Percentiles rank a stretch among this genome's conserved stretches.
Conservation (phyloP, 2,113 vertebrate genomes). For the Podarcis cretensis region DNA sequence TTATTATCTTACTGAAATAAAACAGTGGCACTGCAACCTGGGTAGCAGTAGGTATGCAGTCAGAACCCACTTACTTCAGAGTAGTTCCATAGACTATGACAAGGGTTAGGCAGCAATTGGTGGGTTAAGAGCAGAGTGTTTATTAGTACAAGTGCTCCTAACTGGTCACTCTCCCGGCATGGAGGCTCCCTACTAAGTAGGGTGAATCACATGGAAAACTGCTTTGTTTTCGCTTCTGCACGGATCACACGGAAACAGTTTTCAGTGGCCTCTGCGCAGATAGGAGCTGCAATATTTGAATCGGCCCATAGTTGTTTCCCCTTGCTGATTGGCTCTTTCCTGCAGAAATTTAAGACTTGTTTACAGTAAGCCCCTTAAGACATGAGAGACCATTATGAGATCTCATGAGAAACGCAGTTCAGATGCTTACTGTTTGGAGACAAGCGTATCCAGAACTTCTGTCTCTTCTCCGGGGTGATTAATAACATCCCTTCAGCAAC, state of each 20-base stretch:
- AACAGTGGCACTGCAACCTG: neutral
- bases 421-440: neutral
- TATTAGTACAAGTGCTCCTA: neutral
- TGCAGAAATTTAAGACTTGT: neutral
- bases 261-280: neutral
- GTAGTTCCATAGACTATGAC: neutral
- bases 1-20: neutral
- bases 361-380: neutral
- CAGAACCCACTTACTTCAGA: neutral
- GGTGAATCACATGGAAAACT: neutral
- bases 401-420: neutral
- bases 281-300: neutral
- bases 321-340: neutral
- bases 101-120: too few relatives aligned
- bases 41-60: neutral
- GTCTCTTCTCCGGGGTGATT: constrained; percentile 7
- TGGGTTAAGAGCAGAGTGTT: neutral
- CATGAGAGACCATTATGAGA: neutral
- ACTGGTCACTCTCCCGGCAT: neutral
- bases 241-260: constrained; percentile 5
- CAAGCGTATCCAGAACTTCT: neutral
- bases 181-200: neutral
- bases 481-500: constrained; percentile 6
- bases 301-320: neutral
- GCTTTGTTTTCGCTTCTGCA: neutral